Evolutionary conservation across 2,888 invertebrate genomes (phyloP).

Genomic region (Volucella zonaria): DNA sequence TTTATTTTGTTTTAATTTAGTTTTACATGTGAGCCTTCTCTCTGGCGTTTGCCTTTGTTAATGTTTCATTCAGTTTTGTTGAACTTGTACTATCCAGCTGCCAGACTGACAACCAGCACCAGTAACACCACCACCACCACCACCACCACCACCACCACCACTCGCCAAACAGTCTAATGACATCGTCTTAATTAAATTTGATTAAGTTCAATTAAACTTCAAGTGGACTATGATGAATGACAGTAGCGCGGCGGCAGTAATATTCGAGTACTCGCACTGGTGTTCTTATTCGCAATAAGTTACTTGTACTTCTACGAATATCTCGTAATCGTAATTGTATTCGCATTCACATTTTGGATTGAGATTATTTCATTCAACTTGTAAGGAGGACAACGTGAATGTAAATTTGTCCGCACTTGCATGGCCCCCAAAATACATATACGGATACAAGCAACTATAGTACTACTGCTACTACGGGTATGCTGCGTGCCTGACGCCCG

Average conservation of each 20-base stretch:
- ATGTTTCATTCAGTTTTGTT: slow-evolving; percentile 22
- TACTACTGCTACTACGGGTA: not conserved
- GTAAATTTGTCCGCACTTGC: slow-evolving; percentile 40
- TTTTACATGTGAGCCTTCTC: slow-evolving; percentile 18
- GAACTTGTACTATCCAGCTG: slow-evolving; percentile 13
- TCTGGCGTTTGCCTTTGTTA: slow-evolving; percentile 13
- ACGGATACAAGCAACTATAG: no score
- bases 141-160: slow-evolving; percentile 3
- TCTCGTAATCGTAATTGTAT: no score
- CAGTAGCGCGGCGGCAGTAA: slow-evolving; percentile 25
- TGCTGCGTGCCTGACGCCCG: not conserved
- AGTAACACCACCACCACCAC: not conserved
- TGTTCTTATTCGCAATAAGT: slow-evolving; percentile 29
- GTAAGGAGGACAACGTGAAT: slow-evolving; percentile 44
- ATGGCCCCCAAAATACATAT: not conserved
- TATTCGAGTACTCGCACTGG: slow-evolving; percentile 43
- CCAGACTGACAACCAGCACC: not conserved
- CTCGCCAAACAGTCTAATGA: slow-evolving; percentile 43
- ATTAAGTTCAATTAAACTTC: slow-evolving; percentile 72
- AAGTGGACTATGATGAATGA: slow-evolving; percentile 63
- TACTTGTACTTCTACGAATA: not conserved
- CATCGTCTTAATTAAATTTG: slow-evolving; percentile 73
- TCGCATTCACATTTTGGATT: no score
- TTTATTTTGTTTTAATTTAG: slow-evolving; percentile 17
- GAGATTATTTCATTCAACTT: slow-evolving; percentile 4